Base-by-base conservation (phyloP, 2,797 vertebrate species). In the Parambassis ranga region DNA sequence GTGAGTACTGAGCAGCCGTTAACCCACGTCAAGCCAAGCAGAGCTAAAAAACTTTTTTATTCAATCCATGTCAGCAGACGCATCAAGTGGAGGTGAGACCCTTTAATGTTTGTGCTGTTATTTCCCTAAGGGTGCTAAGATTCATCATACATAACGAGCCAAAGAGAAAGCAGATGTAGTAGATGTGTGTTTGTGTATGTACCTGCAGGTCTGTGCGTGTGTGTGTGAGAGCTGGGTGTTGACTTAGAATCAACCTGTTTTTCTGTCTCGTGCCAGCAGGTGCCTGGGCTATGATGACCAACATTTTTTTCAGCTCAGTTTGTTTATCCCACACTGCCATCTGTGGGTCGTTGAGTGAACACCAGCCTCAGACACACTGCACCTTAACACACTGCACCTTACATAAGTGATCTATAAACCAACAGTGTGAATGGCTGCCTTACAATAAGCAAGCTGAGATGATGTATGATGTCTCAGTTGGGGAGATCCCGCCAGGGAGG, bases 301-400 rank as follows among this genome's bases (percentile, higher is more conserved):
- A 5, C 30, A 4, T 11, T n/a, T 31, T 11, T n/a, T 31, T 0
- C 19, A 19, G 15, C 35, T 46, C 3, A 15, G n/a, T 70, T 68
- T 0, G 9, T 18, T 49, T 35, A 76, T 79, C 68, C 79, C 84
- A 83, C 72, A 87, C 76, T 90, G 88, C 88, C 88, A 87, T 80
- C 88, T 90, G 61, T 67, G 53, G 85, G 81, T 31, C 42, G 24
- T 3, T 0, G 8, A 23, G 26, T 11, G 64, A 80, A 84, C 36
- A 14, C 2, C 64, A 65, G 10, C 10, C 38, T 4, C 2, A 18
- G n/a, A 26, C 19, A 18, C 13, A 14, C 49, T 15, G n/a, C 8
- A n/a, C 27, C 57, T 86, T 83, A 84, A n/a, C n/a, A 23, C 13
- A 14, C 49, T 15, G n/a, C 8, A n/a, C 27, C 57, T 86, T 83